Percentiles rank a stretch among this genome's conserved stretches.
phyloP scores from a whole-genome alignment of 2,888 invertebrate genomes.

The Brachyopa scutellaris region DNA sequence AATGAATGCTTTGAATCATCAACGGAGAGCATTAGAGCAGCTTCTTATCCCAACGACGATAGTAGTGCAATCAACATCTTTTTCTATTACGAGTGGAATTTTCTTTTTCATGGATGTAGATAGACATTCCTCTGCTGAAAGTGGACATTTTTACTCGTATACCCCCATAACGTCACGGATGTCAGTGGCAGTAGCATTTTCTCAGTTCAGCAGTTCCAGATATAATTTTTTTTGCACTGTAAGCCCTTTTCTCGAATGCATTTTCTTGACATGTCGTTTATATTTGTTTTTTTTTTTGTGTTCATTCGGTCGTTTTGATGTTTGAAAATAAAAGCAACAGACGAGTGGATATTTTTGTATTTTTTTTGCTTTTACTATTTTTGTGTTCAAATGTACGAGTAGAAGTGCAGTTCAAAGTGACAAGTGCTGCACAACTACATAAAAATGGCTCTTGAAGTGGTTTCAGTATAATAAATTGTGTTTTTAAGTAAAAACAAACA shows the following conservation, averaged over 20 bases:
- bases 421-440: too few relatives aligned
- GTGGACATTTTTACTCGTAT: not conserved
- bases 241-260: not conserved
- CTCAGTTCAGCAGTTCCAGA: not conserved
- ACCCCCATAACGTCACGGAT: not conserved
- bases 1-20: not conserved
- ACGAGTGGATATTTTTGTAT: too few relatives aligned
- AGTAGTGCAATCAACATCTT: slow-evolving; percentile 1
- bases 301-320: not conserved
- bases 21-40: not conserved
- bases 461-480: too few relatives aligned
- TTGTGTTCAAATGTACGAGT: too few relatives aligned
- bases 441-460: too few relatives aligned
- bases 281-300: not conserved
- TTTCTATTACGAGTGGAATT: too few relatives aligned
- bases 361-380: too few relatives aligned
- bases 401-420: too few relatives aligned
- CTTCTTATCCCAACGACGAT: not conserved
- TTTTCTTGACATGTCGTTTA: slow-evolving; percentile 22
- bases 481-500: too few relatives aligned
- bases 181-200: slow-evolving; percentile 32
- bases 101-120: not conserved
- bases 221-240: not conserved
- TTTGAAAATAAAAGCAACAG: not conserved
- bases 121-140: not conserved